Evolutionary conservation across 2,888 invertebrate species (phyloP), one percentile per base, ranked within the genome.

Genomic region (Drosophila anomelani): DNA sequence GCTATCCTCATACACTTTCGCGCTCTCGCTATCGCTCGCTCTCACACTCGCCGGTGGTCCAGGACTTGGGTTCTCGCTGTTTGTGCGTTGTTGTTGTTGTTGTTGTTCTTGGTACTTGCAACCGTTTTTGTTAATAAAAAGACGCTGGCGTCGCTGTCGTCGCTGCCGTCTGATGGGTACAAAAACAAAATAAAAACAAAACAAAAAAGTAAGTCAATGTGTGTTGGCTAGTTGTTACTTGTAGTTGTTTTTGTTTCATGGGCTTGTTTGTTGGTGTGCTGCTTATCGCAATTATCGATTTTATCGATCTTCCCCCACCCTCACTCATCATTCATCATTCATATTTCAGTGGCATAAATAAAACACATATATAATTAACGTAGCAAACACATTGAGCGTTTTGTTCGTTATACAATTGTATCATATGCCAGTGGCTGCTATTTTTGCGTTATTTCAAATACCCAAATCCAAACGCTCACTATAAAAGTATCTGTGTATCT

Each of bases 201-300:
- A 76, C 58, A 68, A 72, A 78, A 34, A 69, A 73, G 47, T 72
- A 77, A 81, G 68, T 75, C 34, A 63, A n/a, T 47, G 41, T 61
- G 75, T 41, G 26, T 55, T 26, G 26, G 51, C 29, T 61, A 26
- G 29, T 36, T 36, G 55, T 12, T 39, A 29, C 39, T 41, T 34
- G 13, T 61, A 43, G 29, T 41, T 41, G 39, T 59, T 49, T 32
- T 41, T 41, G 61, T 73, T 36, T 53, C 43, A 36, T 34, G 44
- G 10, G 32, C 34, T 66, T 67, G 54, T 32, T 49, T 56, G 36
- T 39, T 49, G 29, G 49, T 32, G n/a, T 29, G 47, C 20, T 34
- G 13, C 41, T 61, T 61, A 88, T 85, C 83, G 79, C 64, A 59
- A 70, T 29, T 29, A 88, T 84, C 87, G 89, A 84, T 87, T 77